Evolutionary conservation across 2,113 vertebrate genomes (phyloP).

Genomic region (Ranitomeya variabilis): DNA sequence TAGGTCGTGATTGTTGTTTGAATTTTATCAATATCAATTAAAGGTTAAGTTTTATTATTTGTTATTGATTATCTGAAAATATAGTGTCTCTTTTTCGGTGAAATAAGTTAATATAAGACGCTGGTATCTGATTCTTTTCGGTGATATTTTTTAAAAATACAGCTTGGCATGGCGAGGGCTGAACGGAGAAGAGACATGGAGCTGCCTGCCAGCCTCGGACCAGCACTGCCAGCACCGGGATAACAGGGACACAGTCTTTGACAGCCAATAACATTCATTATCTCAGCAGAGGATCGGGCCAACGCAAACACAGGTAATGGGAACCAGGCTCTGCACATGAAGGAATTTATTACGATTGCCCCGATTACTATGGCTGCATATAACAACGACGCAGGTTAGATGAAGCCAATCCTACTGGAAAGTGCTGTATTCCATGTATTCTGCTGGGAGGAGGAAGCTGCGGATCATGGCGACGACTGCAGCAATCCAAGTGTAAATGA

Average conservation of each 20-base stretch:
- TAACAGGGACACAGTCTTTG: slow-evolving; percentile 50
- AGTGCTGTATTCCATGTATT: slow-evolving; percentile 17
- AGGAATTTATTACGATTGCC: not conserved
- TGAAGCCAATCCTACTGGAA: not conserved
- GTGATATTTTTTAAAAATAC: too few relatives aligned
- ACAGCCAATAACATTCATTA: slow-evolving; percentile 47
- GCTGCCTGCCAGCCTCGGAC: slow-evolving; percentile 11
- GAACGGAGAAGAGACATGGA: slow-evolving; percentile 43
- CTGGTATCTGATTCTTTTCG: too few relatives aligned
- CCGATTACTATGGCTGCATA: slow-evolving; percentile 2
- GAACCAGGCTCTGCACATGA: not conserved
- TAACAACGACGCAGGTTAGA: slow-evolving; percentile 3
- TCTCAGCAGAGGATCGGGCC: slow-evolving; percentile 27
- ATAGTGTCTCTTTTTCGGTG: too few relatives aligned
- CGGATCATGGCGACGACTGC: not conserved
- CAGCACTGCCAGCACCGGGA: slow-evolving; percentile 42
- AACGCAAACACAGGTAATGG: slow-evolving; percentile 50
- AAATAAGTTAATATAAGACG: too few relatives aligned
- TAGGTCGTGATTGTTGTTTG: too few relatives aligned
- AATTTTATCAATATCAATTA: too few relatives aligned
- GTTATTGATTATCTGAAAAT: too few relatives aligned
- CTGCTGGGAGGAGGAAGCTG: not conserved
- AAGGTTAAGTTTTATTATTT: too few relatives aligned
- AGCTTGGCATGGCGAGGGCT: slow-evolving; percentile 6
- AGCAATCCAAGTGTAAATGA: slow-evolving; percentile 20